Conservation (phyloP, 2,113 vertebrate genomes). For the Peucedramus taeniatus region DNA sequence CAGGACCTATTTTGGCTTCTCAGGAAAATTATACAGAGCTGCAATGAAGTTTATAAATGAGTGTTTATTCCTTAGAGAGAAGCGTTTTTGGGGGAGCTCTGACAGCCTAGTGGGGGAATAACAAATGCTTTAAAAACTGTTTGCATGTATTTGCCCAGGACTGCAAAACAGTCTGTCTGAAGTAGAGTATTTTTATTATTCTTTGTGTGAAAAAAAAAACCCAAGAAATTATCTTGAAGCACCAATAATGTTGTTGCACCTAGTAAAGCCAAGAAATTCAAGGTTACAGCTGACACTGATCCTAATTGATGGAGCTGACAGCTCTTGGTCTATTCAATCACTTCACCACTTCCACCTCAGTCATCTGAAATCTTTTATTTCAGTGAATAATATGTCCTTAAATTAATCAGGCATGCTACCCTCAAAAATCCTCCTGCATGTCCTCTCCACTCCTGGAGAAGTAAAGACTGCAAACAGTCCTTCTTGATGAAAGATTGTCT, state of each 20-base stretch:
- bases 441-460: background rate
- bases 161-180: background rate
- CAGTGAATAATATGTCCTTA: background rate
- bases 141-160: background rate
- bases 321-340: background rate
- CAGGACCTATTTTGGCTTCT: background rate
- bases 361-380: background rate
- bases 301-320: background rate
- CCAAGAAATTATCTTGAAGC: background rate
- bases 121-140: background rate
- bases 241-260: background rate
- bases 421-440: background rate
- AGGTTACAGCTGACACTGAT: background rate
- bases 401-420: background rate
- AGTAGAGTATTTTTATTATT: background rate
- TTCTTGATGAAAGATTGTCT: background rate
- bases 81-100: background rate
- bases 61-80: background rate
- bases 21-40: background rate
- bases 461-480: background rate
- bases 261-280: background rate
- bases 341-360: background rate
- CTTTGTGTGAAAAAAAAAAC: fast-evolving
- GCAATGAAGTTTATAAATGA: background rate
- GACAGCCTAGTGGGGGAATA: background rate